Evolutionary conservation across 2,888 invertebrate genomes (phyloP).

Genomic region (Thymelicus acteon): DNA sequence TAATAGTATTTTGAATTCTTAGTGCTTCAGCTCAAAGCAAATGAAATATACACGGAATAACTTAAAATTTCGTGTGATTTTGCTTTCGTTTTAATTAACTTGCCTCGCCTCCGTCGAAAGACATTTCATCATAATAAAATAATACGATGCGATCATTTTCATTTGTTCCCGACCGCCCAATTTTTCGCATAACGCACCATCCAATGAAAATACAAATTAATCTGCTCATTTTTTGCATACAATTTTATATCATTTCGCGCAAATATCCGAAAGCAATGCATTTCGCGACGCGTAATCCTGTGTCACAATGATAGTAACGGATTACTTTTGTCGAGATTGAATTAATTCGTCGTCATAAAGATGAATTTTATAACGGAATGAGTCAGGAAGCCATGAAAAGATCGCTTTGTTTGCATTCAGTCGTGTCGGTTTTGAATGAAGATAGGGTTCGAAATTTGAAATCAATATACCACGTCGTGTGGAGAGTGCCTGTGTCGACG

Average conservation of each 20-base stretch:
- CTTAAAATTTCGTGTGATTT: background rate
- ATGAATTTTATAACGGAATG: slow-evolving; percentile 53
- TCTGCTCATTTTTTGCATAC: slow-evolving; percentile 83
- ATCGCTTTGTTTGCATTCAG: slow-evolving; percentile 59
- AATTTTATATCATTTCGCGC: slow-evolving; percentile 81
- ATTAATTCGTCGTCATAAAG: slow-evolving; percentile 73
- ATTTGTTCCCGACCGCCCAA: slow-evolving; percentile 77
- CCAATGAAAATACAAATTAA: slow-evolving; percentile 83
- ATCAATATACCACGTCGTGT: slow-evolving; percentile 74
- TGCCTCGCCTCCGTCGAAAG: slow-evolving; percentile 57
- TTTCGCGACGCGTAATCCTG: slow-evolving; percentile 71
- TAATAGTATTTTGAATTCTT: background rate
- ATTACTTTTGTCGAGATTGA: slow-evolving; percentile 74
- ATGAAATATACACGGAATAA: background rate
- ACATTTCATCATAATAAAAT: slow-evolving; percentile 69
- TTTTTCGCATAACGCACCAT: slow-evolving; percentile 82
- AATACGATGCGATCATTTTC: slow-evolving; percentile 76
- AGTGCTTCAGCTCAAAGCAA: background rate
- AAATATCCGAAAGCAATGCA: slow-evolving; percentile 75
- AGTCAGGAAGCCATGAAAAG: slow-evolving; percentile 58
- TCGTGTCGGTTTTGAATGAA: slow-evolving; percentile 53
- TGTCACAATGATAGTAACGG: slow-evolving; percentile 74
- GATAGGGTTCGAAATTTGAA: slow-evolving; percentile 65
- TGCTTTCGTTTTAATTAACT: slow-evolving; percentile 30
- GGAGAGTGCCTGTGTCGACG: slow-evolving; percentile 82